These are phyloP conservation scores for Ceratosolen fusciceps DNA, from an alignment of 1,140 invertebrate species.

Conservation along the genomic window DNA sequence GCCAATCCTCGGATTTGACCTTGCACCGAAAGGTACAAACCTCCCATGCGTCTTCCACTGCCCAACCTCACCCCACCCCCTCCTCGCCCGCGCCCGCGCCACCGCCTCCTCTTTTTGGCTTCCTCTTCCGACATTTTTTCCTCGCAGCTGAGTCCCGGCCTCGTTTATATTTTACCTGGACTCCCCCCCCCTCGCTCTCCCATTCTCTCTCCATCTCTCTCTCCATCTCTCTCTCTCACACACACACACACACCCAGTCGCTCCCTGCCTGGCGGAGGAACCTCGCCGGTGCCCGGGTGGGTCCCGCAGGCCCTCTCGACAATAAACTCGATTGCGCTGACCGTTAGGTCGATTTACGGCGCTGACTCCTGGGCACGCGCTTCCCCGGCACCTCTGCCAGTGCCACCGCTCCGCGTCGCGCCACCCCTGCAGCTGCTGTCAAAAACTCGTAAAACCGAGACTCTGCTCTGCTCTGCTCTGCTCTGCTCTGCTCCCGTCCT, in stretches of 20 bases:
- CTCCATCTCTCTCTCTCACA: too few species aligned
- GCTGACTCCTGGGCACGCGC: neutral
- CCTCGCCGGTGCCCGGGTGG: neutral
- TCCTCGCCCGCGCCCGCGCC: slow-evolving; percentile 11
- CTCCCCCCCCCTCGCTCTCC: too few species aligned
- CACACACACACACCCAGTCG: too few species aligned
- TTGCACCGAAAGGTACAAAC: slow-evolving; percentile 51
- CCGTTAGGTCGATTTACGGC: slow-evolving; percentile 49
- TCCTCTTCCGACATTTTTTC: slow-evolving; percentile 42
- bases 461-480: neutral
- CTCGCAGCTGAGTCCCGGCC: slow-evolving; percentile 5
- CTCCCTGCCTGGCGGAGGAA: too few species aligned
- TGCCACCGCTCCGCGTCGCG: neutral
- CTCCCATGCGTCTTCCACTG: slow-evolving; percentile 15
- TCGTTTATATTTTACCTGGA: slow-evolving; percentile 20
- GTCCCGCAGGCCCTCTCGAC: slow-evolving; percentile 41
- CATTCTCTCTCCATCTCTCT: too few species aligned
- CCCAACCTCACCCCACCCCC: neutral
- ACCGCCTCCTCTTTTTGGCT: slow-evolving; percentile 29
- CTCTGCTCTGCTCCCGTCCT: neutral
- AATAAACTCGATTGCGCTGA: slow-evolving; percentile 54
- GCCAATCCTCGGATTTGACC: slow-evolving; percentile 57
- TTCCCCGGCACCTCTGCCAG: neutral
- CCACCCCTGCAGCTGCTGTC: slow-evolving; percentile 33
- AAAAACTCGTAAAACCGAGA: slow-evolving; percentile 32